Percentiles rank a stretch among this genome's conserved stretches.
Evolutionary conservation across 2,888 invertebrate genomes (phyloP).

Genomic region (Dione vanillae): DNA sequence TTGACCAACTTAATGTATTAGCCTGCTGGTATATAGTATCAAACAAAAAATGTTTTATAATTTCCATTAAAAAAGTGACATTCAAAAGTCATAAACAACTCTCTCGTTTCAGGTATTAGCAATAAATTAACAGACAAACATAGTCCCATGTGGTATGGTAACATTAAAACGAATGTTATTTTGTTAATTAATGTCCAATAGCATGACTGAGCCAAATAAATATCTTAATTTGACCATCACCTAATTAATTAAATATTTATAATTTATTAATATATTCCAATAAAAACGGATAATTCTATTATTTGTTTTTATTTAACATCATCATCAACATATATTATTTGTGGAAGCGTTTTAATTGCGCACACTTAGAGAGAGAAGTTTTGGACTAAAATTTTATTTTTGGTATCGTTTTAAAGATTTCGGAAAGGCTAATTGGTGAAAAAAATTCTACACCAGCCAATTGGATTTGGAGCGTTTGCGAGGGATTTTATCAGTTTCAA

Average conservation of each 20-base stretch:
- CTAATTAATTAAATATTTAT: neutral
- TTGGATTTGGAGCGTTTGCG: too few species aligned
- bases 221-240: constrained; percentile 10
- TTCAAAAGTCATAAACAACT: neutral
- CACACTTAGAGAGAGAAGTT: too few species aligned
- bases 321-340: too few species aligned
- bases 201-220: constrained; percentile 42
- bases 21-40: neutral
- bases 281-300: too few species aligned
- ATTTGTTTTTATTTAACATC: too few species aligned
- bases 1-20: neutral
- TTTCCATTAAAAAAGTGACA: neutral
- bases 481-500: too few species aligned
- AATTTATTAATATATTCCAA: neutral
- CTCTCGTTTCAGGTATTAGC: neutral
- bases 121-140: constrained; percentile 11
- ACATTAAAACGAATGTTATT: constrained; percentile 26
- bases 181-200: constrained; percentile 39
- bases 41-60: neutral
- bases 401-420: too few species aligned
- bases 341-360: too few species aligned
- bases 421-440: too few species aligned
- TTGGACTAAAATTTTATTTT: too few species aligned
- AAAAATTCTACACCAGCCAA: too few species aligned
- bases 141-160: constrained; percentile 31